Evolutionary conservation across 2,888 invertebrate genomes (phyloP), one percentile per base, ranked within the genome.

Genomic region (Volucella bombylans): DNA sequence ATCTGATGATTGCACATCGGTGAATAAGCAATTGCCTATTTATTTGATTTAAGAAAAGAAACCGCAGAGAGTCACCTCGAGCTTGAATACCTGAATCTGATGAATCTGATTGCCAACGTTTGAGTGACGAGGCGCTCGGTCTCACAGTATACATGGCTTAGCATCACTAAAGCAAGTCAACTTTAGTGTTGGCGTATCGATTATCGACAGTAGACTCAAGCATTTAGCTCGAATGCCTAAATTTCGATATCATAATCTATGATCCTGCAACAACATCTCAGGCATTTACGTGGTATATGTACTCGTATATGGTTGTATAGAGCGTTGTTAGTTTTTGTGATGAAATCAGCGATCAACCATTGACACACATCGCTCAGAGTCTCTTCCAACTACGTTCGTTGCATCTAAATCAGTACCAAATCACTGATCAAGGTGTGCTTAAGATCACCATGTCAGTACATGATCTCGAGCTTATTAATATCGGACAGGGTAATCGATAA

Each of bases 301-400:
- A n/a, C n/a, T n/a, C n/a, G n/a, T n/a, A n/a, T n/a, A 98, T 90
- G 97, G 97, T 41, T 97, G 97, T 95, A 14, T 95, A 96, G 8
- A 92, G 98, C 86, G 98, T 98, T 91, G 97, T 98, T 8, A 97
- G 97, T 82, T 98, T 98, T 92, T 98, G 98, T 93, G 98, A 98
- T 92, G 97, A 98, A 92, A 96, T 98, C 88, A 96, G 97, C 77
- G 98, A 98, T 91, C 96, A 96, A 90, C 97, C 97, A 0, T 92
- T 98, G 79, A 95, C 95, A 64, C 97, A 97, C 92, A 95, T 98
- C 59, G 96, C 97, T 14, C 95, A 97, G 90, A 97, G 98, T 64
- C 93, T 98, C 74, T 97, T 96, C 89, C 95, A 96, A 86, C 93
- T 98, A 77, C 94, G 95, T 81, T 96, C 95, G 86, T 93, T 98